phyloP scores from a whole-genome alignment of 2,113 vertebrate species.

The Mormyrus lacerda region DNA sequence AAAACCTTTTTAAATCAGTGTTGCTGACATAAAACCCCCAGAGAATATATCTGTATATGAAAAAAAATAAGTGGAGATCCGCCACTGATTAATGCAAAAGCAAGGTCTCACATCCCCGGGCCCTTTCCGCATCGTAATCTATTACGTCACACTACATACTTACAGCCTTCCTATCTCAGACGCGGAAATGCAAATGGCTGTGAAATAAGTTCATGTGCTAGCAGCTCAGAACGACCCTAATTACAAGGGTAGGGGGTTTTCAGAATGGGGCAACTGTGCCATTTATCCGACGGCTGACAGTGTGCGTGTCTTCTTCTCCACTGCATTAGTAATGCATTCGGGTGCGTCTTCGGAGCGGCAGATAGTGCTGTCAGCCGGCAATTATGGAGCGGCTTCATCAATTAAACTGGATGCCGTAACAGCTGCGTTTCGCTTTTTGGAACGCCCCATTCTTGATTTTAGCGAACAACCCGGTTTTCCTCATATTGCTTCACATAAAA shows the following conservation, averaged over 20 bases:
- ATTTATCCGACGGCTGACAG: slow-evolving; percentile 48
- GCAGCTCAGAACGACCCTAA: slow-evolving; percentile 35
- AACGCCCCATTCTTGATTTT: background rate
- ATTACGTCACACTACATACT: slow-evolving; percentile 34
- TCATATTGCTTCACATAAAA: background rate
- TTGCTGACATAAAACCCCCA: slow-evolving; percentile 16
- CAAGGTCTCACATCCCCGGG: slow-evolving; percentile 29
- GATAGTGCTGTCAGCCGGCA: slow-evolving; percentile 18
- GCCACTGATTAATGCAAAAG: slow-evolving; percentile 43
- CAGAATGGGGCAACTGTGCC: slow-evolving; percentile 34
- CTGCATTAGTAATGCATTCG: slow-evolving; percentile 40
- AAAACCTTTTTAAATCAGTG: slow-evolving; percentile 15
- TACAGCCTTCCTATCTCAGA: slow-evolving; percentile 30
- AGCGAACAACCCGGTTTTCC: background rate
- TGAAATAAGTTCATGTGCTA: slow-evolving; percentile 44
- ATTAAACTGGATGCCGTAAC: background rate
- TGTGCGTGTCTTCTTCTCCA: slow-evolving; percentile 19
- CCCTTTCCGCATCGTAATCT: slow-evolving; percentile 41
- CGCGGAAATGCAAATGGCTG: slow-evolving; percentile 42
- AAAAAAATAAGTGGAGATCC: slow-evolving; percentile 15
- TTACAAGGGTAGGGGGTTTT: slow-evolving; percentile 35
- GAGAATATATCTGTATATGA: slow-evolving; percentile 26
- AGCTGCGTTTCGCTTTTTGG: background rate
- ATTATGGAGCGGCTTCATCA: slow-evolving; percentile 11
- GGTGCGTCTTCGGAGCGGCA: slow-evolving; percentile 12